phyloP scores from a whole-genome alignment of 2,113 vertebrate species.

The Oriolus oriolus region DNA sequence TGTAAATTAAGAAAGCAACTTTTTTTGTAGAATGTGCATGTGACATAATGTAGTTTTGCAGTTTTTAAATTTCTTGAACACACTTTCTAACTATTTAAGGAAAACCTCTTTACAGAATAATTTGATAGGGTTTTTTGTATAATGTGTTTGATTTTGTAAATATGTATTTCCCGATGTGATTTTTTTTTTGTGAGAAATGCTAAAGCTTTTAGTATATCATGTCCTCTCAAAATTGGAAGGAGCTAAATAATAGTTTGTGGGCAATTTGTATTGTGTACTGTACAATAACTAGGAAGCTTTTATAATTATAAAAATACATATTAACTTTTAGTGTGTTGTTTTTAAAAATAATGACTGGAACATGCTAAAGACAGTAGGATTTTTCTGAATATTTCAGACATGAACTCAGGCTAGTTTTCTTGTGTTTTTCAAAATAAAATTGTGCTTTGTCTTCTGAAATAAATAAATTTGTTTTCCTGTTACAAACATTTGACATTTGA shows the following conservation, averaged over 20 bases:
- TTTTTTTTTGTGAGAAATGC: conserved; percentile 81
- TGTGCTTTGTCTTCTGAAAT: conserved; percentile 86
- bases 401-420: conserved; percentile 84
- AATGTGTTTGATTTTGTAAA: conserved; percentile 82
- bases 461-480: conserved; percentile 82
- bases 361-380: conserved; percentile 84
- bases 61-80: conserved; percentile 77
- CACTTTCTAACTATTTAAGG: conserved; percentile 79
- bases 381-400: conserved; percentile 86
- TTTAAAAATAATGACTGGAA: conserved; percentile 83
- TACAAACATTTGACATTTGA: not conserved
- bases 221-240: conserved; percentile 79
- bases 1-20: conserved; percentile 77
- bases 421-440: conserved; percentile 83
- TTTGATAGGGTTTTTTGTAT: conserved; percentile 75
- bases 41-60: conserved; percentile 79
- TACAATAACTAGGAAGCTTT: conserved; percentile 82
- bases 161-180: conserved; percentile 81
- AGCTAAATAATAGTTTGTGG: conserved; percentile 82
- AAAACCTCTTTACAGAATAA: conserved; percentile 75
- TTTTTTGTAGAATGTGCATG: conserved; percentile 75
- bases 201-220: conserved; percentile 84
- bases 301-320: conserved; percentile 84
- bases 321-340: conserved; percentile 85
- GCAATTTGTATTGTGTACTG: conserved; percentile 83